These are phyloP conservation scores for Aldabrachelys gigantea DNA, from an alignment of 2,113 vertebrate genomes.

Conservation along the genomic window DNA sequence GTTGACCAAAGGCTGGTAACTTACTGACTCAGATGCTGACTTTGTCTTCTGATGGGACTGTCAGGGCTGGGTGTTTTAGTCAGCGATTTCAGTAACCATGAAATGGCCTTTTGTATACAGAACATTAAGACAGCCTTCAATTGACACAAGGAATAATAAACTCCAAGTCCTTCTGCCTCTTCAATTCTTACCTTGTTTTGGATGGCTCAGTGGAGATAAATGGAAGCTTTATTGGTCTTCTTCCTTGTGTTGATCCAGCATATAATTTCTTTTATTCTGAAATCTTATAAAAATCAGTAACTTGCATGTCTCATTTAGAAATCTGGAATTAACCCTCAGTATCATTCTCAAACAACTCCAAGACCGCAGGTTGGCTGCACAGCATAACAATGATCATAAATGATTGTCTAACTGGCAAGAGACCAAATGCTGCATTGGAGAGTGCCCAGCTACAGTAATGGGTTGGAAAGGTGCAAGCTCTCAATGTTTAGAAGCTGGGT, in stretches of 20 bases:
- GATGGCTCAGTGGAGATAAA: slow-evolving; percentile 6
- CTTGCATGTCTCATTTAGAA: slow-evolving; percentile 39
- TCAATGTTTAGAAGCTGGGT: not conserved
- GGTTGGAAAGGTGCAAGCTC: not conserved
- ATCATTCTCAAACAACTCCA: slow-evolving; percentile 41
- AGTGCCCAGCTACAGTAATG: not conserved
- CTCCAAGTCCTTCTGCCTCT: slow-evolving; percentile 44
- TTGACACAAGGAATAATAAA: slow-evolving; percentile 57
- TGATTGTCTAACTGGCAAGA: slow-evolving; percentile 7
- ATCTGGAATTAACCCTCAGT: slow-evolving; percentile 30
- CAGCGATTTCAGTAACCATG: slow-evolving; percentile 58
- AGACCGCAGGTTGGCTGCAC: slow-evolving; percentile 10
- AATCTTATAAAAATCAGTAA: slow-evolving; percentile 23
- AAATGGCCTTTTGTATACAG: slow-evolving; percentile 62
- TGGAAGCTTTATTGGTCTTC: slow-evolving; percentile 18
- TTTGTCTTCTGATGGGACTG: slow-evolving; percentile 51
- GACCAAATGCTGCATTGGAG: not conserved
- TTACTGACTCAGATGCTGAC: slow-evolving; percentile 45
- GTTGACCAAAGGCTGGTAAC: slow-evolving; percentile 54
- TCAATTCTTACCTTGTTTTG: slow-evolving; percentile 10
- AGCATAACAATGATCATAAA: slow-evolving; percentile 40
- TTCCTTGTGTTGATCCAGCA: slow-evolving; percentile 23
- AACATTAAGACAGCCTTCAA: slow-evolving; percentile 53
- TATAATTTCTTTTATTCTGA: slow-evolving; percentile 29
- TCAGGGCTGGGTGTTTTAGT: slow-evolving; percentile 47